These are phyloP conservation scores for Streptopelia turtur DNA, from an alignment of 2,797 vertebrate species.

Conservation along the genomic window DNA sequence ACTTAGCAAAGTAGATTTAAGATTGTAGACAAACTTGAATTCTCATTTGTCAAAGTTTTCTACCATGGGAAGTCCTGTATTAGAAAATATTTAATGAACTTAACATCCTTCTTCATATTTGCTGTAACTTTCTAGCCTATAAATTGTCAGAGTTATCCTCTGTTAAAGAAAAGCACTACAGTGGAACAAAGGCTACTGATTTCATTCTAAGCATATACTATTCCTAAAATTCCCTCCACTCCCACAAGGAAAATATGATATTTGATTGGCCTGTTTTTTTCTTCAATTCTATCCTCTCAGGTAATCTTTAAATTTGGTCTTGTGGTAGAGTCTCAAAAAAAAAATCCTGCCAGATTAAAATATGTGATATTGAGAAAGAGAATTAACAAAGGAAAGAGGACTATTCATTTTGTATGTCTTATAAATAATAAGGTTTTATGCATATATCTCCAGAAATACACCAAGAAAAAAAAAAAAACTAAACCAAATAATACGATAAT, in stretches of 20 bases:
- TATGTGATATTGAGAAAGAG: background rate
- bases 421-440: background rate
- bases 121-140: background rate
- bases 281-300: background rate
- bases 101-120: background rate
- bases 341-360: background rate
- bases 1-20: background rate
- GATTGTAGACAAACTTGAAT: background rate
- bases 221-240: background rate
- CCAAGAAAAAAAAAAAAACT: background rate
- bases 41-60: background rate
- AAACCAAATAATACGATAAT: background rate
- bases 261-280: background rate
- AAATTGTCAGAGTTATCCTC: background rate
- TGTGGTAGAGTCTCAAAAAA: background rate
- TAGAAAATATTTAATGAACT: background rate
- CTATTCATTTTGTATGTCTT: background rate
- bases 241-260: background rate
- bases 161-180: background rate
- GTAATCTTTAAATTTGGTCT: background rate
- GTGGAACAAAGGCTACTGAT: background rate
- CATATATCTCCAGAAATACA: background rate
- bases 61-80: background rate
- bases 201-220: background rate
- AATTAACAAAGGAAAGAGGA: background rate